Percentiles rank a stretch among this genome's conserved stretches.
phyloP scores from a whole-genome alignment of 2,113 vertebrate genomes.

The Turnix velox region DNA sequence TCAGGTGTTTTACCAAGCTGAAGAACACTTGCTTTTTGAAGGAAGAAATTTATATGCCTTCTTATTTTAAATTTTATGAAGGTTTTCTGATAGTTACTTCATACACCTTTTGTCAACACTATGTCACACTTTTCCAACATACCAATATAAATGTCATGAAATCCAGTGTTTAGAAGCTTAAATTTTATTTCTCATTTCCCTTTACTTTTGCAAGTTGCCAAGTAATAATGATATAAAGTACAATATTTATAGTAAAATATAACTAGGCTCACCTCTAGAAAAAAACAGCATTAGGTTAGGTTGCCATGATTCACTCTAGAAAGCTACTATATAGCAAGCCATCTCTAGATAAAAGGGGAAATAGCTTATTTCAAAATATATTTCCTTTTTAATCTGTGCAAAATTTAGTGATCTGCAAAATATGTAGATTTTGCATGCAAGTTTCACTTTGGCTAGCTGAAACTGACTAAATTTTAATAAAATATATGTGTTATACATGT shows the following conservation, averaged over 20 bases:
- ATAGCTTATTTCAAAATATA: not conserved
- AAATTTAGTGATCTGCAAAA: not conserved
- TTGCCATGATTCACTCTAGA: not conserved
- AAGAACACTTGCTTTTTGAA: not conserved
- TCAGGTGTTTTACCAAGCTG: not conserved
- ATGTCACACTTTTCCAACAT: not conserved
- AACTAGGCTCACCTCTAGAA: not conserved
- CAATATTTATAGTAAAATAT: not conserved
- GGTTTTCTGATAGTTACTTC: not conserved
- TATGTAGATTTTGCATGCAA: not conserved
- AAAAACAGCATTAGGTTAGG: not conserved
- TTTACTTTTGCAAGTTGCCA: not conserved
- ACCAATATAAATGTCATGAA: not conserved
- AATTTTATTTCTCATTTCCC: not conserved
- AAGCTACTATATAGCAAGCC: not conserved
- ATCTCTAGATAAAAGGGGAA: not conserved
- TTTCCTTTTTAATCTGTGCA: rapidly evolving
- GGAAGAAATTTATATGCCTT: not conserved
- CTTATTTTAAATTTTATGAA: too few species aligned
- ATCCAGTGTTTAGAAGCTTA: not conserved
- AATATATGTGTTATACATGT: not conserved
- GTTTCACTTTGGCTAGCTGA: not conserved
- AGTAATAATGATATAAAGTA: not conserved
- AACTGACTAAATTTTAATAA: not conserved
- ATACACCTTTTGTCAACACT: rapidly evolving